phyloP scores from a whole-genome alignment of 2,797 vertebrate genomes.

The Chelonia mydas region DNA sequence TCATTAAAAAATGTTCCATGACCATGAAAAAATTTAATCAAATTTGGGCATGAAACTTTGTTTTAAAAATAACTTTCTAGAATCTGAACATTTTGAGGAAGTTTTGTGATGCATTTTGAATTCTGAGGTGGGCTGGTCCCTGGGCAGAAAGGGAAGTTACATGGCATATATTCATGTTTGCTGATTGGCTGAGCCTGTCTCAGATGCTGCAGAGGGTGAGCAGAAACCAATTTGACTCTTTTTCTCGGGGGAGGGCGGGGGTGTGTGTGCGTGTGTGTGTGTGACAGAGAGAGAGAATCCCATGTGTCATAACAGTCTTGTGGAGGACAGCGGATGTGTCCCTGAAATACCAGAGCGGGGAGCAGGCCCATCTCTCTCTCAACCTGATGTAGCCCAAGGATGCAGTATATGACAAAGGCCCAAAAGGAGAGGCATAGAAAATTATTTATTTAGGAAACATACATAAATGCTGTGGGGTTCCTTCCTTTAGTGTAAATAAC shows the following conservation, averaged over 20 bases:
- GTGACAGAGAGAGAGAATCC: background rate
- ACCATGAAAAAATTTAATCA: background rate
- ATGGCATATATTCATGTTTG: background rate
- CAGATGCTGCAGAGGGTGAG: background rate
- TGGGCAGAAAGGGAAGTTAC: background rate
- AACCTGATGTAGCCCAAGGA: background rate
- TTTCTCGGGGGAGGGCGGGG: background rate
- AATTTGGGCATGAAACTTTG: background rate
- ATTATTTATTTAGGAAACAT: background rate
- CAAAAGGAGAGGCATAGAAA: background rate
- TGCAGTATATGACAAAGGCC: background rate
- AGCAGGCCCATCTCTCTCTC: background rate
- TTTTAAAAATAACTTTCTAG: background rate
- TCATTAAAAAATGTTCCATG: background rate
- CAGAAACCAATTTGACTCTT: background rate
- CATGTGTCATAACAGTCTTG: background rate
- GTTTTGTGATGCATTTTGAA: background rate
- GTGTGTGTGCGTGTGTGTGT: too few species aligned
- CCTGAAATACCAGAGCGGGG: background rate
- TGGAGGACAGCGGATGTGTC: background rate
- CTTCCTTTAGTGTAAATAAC: background rate
- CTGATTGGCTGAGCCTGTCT: background rate
- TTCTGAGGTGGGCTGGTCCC: accelerated
- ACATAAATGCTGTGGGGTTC: background rate
- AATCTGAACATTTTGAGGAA: background rate